Conservation (phyloP, 1,140 invertebrate species). For the Ceratina japonica region DNA sequence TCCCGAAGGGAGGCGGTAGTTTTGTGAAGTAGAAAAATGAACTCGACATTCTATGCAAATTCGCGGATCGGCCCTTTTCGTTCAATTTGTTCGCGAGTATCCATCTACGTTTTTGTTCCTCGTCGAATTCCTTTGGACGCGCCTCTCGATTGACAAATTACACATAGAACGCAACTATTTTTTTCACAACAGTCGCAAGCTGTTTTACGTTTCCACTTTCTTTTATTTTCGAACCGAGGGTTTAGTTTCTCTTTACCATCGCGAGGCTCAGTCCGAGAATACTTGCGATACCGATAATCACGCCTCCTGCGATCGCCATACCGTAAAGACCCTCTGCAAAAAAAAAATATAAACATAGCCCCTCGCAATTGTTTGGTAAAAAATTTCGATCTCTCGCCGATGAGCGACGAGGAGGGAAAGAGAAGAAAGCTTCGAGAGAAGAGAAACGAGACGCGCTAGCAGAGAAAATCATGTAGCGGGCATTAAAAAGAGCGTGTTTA, state of each 20-base stretch:
- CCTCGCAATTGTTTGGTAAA: conserved; percentile 4
- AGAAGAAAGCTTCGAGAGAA: not conserved
- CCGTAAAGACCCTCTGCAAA: conserved; percentile 90
- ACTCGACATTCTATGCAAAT: not conserved
- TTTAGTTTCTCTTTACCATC: conserved; percentile 82
- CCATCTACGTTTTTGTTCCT: not conserved
- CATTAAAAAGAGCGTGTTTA: conserved; percentile 42
- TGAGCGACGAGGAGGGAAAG: not conserved
- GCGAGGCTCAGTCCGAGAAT: conserved; percentile 89
- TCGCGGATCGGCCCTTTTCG: not conserved
- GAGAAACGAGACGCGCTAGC: not conserved
- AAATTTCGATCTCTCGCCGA: not conserved
- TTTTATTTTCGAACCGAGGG: conserved; percentile 7
- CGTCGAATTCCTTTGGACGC: not conserved
- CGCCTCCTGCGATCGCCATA: conserved; percentile 92
- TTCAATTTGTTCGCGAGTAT: conserved; percentile 7
- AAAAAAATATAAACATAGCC: conserved; percentile 52
- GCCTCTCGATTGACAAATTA: conserved; percentile 28
- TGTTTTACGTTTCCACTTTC: too few relatives aligned
- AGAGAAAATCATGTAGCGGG: conserved; percentile 10
- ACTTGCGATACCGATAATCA: conserved; percentile 88
- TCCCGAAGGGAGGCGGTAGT: too few relatives aligned
- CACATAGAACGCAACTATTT: conserved; percentile 32
- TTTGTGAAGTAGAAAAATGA: not conserved
- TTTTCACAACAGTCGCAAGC: conserved; percentile 21